Base-by-base conservation (phyloP, 2,797 vertebrate species). In the Vipera ursinii region DNA sequence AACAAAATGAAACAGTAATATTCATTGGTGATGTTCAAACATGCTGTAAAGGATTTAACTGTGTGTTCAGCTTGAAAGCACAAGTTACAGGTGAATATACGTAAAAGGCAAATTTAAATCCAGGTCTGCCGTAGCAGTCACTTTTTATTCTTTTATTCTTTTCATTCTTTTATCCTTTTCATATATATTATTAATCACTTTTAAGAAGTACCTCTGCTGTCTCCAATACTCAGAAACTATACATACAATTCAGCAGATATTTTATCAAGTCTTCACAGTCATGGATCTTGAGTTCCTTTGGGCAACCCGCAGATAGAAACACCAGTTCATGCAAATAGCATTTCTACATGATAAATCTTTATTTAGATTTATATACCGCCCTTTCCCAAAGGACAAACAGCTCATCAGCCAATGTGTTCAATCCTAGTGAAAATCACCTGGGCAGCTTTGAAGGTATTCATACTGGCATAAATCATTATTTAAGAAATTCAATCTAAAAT, bases 61-160 rank as follows among this genome's bases (percentile, higher is more conserved):
- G 26, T 2, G 88, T 90, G 86, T 90, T 88, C 65, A 91, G 88
- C 44, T 82, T 91, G 87, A 92, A 15, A 53, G 7, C 88, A 48
- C 88, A 91, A 90, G 48, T 38, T 92, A 90, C 57, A 65, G 87
- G 93, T 60, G 0, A 28, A 90, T 73, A 61, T 91, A 57, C 92
- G 88, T 59, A 63, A 90, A 24, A 7, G 48, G 85, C 5, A 90
- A 48, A 53, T 59, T n/a, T 57, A 92, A 91, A n/a, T 90, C 89
- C 28, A 93, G 48, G 90, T 6, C 73, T 89, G 88, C 38, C 59
- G 53, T 1, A 90, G 86, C 53, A 1, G 0, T 73, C 26, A 3
- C 90, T 92, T 92, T 89, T 85, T 73, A 32, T 73, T 69, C 63
- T n/a, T 69, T 69, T 69, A 32, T 69, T 73, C 6, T 8, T 15